These are phyloP conservation scores for Globodera rostochiensis DNA, from an alignment of 1,140 invertebrate genomes.

Conservation along the genomic window DNA sequence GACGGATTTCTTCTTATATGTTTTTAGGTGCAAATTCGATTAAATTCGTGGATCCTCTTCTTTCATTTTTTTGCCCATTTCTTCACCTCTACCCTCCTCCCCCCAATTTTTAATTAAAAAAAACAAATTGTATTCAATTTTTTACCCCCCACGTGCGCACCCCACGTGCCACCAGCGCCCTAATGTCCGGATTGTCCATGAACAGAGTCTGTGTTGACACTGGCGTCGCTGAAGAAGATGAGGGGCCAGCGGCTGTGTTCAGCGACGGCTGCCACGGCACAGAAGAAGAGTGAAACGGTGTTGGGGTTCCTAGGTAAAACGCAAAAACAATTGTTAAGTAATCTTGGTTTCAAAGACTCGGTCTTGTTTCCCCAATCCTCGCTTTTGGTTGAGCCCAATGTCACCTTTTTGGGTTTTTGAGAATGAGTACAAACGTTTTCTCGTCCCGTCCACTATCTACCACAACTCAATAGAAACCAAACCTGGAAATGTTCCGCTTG, in stretches of 20 bases:
- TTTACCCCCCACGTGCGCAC: slow-evolving; percentile 18
- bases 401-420: not conserved
- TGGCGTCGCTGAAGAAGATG: not conserved
- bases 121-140: not conserved
- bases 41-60: no score
- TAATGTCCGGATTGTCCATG: slow-evolving; percentile 18
- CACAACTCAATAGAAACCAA: no score
- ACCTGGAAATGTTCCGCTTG: not conserved
- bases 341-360: no score
- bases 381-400: not conserved
- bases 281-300: slow-evolving; percentile 1
- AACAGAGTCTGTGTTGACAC: slow-evolving; percentile 6
- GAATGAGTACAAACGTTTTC: not conserved
- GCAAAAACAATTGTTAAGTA: not conserved
- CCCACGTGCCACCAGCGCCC: not conserved
- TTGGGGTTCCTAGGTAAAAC: not conserved
- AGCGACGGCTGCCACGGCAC: not conserved
- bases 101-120: slow-evolving; percentile 1
- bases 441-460: no score
- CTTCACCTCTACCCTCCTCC: no score
- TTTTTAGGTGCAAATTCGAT: no score
- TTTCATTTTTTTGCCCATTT: no score
- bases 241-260: not conserved
- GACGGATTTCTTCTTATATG: no score
- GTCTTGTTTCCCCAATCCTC: no score